Conservation (phyloP, 2,797 vertebrate species). For the Macropodus opercularis region DNA sequence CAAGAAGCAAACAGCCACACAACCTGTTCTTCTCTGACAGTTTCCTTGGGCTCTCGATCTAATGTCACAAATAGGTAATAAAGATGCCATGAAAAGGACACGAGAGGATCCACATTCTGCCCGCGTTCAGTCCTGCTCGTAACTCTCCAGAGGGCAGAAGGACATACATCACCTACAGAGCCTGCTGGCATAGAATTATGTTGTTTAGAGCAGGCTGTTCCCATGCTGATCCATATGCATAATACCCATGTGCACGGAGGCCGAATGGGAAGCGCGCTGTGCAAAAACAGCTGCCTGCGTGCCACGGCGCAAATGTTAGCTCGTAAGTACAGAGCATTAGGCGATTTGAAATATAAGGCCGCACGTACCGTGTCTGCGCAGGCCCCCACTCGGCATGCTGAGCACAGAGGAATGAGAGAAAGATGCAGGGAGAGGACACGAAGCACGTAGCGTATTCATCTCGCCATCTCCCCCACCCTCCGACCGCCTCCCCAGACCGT, state of each 20-base stretch:
- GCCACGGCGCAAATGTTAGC: slow-evolving; percentile 31
- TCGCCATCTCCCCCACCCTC: too few species aligned
- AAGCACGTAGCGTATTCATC: slow-evolving; percentile 55
- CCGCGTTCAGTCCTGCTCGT: slow-evolving; percentile 50
- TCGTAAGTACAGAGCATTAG: slow-evolving; percentile 53
- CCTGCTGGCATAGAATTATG: slow-evolving; percentile 65
- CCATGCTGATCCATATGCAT: slow-evolving; percentile 50
- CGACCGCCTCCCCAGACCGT: slow-evolving; percentile 47
- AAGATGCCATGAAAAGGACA: slow-evolving; percentile 74
- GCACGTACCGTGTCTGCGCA: slow-evolving; percentile 47
- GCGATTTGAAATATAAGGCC: slow-evolving; percentile 50
- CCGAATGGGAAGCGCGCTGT: slow-evolving; percentile 40
- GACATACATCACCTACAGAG: slow-evolving; percentile 70
- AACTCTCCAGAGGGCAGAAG: slow-evolving; percentile 71
- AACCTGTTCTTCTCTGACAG: slow-evolving; percentile 25
- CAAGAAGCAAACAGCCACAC: slow-evolving; percentile 18
- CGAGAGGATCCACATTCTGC: slow-evolving; percentile 67
- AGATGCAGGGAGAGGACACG: slow-evolving; percentile 25
- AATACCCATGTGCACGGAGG: slow-evolving; percentile 34
- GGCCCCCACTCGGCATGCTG: slow-evolving; percentile 57
- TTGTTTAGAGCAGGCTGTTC: slow-evolving; percentile 58
- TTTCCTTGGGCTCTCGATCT: slow-evolving; percentile 55
- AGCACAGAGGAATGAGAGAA: slow-evolving; percentile 42
- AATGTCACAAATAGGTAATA: slow-evolving; percentile 74
- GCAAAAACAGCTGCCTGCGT: slow-evolving; percentile 41